phyloP scores from a whole-genome alignment of 2,113 vertebrate genomes.

The Romanogobio albipinnatus region DNA sequence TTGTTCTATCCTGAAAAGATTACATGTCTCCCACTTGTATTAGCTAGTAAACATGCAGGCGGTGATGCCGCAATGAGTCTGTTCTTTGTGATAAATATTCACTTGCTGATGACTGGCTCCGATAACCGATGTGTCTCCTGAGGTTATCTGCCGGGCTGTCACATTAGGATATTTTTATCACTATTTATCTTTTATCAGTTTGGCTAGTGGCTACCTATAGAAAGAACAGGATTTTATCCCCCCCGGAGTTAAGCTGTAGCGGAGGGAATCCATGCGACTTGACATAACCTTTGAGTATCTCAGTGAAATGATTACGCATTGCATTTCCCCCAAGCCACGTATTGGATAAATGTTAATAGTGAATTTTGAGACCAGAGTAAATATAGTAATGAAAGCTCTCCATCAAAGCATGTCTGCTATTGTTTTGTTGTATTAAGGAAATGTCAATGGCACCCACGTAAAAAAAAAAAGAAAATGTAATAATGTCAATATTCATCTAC shows the following conservation, averaged over 20 bases:
- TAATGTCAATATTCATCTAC: constrained; percentile 54
- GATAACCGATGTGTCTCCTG: constrained; percentile 77
- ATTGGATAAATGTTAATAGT: constrained; percentile 78
- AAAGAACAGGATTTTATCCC: constrained; percentile 63
- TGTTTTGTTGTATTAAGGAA: constrained; percentile 67
- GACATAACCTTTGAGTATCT: constrained; percentile 72
- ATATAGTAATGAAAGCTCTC: constrained; percentile 63
- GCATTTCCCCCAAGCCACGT: constrained; percentile 47
- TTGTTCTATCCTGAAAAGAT: constrained; percentile 40
- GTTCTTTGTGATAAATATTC: constrained; percentile 81
- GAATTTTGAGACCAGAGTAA: constrained; percentile 71
- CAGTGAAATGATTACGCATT: constrained; percentile 61
- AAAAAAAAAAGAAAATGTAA: constrained; percentile 20
- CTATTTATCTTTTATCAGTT: constrained; percentile 79
- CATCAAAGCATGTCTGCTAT: constrained; percentile 63
- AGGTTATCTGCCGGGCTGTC: constrained; percentile 78
- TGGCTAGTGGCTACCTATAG: constrained; percentile 72
- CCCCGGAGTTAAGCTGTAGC: constrained; percentile 69
- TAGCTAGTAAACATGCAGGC: constrained; percentile 72
- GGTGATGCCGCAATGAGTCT: constrained; percentile 65
- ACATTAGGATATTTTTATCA: constrained; percentile 83
- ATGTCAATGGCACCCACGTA: constrained; percentile 70
- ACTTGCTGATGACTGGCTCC: constrained; percentile 76
- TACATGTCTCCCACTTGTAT: constrained; percentile 60
- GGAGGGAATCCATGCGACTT: constrained; percentile 73